These are phyloP conservation scores for Sicus ferrugineus DNA, from an alignment of 2,888 invertebrate species.

Conservation along the genomic window DNA sequence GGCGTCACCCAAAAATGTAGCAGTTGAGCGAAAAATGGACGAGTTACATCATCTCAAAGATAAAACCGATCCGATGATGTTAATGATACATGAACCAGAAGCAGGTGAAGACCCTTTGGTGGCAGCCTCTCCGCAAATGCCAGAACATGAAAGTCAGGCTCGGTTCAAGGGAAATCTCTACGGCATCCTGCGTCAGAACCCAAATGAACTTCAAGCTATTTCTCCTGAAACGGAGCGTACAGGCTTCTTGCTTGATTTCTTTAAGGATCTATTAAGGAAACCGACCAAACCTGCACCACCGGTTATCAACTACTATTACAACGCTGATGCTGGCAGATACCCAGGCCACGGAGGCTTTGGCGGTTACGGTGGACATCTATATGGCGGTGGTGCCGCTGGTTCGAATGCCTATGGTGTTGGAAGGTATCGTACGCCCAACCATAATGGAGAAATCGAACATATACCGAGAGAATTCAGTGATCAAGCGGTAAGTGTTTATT, in stretches of 20 bases:
- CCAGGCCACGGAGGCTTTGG: conserved; percentile 25
- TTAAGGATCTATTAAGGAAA: conserved; percentile 40
- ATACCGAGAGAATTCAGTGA: conserved; percentile 53
- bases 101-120: conserved; percentile 19
- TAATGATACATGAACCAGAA: not conserved
- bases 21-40: conserved; percentile 23
- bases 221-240: conserved; percentile 32
- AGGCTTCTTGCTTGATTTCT: conserved; percentile 37
- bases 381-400: conserved; percentile 39
- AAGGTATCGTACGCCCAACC: not conserved
- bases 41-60: conserved; percentile 10
- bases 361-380: conserved; percentile 22
- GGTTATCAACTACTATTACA: conserved; percentile 48
- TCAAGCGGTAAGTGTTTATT: conserved; percentile 51
- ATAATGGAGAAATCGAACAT: conserved; percentile 50
- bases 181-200: conserved; percentile 50
- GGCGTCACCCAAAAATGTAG: conserved; percentile 6
- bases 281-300: conserved; percentile 35
- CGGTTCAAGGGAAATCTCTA: conserved; percentile 60
- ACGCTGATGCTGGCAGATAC: conserved; percentile 23
- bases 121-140: conserved; percentile 51
- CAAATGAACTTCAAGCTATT: conserved; percentile 39
- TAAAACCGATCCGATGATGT: conserved; percentile 23
- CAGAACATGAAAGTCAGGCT: conserved; percentile 44
- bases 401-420: conserved; percentile 36